Evolutionary conservation across 2,797 vertebrate genomes (phyloP).

Genomic region (Lagodon rhomboides): DNA sequence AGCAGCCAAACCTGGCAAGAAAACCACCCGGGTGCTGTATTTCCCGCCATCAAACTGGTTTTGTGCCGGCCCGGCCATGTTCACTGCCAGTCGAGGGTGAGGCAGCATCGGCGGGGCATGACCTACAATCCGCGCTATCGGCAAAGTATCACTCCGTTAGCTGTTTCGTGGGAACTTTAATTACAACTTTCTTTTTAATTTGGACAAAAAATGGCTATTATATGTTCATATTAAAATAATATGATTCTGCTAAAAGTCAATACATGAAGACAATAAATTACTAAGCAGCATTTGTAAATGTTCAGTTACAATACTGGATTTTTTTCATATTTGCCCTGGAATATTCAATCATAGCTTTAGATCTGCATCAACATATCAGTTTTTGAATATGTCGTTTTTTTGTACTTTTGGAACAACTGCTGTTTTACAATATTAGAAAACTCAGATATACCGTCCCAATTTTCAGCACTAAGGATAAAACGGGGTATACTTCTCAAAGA

Average conservation of each 20-base stretch:
- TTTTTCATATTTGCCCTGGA: neutral
- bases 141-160: too few species aligned
- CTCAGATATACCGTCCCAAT: conserved; percentile 21
- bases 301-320: neutral
- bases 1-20: too few species aligned
- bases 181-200: neutral
- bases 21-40: too few species aligned
- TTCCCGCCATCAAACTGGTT: too few species aligned
- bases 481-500: conserved; percentile 33
- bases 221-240: neutral
- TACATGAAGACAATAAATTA: neutral
- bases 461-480: neutral
- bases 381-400: neutral
- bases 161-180: too few species aligned
- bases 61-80: too few species aligned
- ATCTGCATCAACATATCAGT: neutral
- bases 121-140: too few species aligned
- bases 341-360: neutral
- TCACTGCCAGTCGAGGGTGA: too few species aligned
- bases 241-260: neutral
- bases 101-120: too few species aligned
- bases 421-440: conserved; percentile 5
- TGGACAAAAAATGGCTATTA: neutral
- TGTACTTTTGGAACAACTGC: neutral
- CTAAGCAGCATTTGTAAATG: neutral